These are phyloP conservation scores for Columbina picui DNA, from an alignment of 2,113 vertebrate genomes.

Conservation along the genomic window DNA sequence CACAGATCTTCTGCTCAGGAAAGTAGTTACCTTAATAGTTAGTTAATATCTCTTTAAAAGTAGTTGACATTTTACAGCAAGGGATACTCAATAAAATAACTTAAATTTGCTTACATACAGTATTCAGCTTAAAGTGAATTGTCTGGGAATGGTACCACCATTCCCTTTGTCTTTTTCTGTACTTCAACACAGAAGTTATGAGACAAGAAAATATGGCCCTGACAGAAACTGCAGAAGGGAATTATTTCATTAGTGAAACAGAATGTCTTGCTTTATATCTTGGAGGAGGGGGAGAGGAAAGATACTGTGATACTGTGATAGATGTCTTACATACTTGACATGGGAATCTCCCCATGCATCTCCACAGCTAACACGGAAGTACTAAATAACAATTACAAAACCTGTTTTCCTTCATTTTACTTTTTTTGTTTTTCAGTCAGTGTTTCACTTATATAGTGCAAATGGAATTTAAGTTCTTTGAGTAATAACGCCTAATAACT, in stretches of 20 bases:
- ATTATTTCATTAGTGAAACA: background rate
- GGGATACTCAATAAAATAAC: background rate
- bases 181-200: background rate
- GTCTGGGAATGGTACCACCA: background rate
- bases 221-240: background rate
- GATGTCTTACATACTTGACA: background rate
- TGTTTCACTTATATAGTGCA: background rate
- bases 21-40: background rate
- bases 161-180: background rate
- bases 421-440: background rate
- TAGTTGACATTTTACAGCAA: background rate
- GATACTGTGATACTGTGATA: background rate
- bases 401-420: background rate
- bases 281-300: background rate
- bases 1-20: background rate
- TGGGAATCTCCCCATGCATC: background rate
- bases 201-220: background rate
- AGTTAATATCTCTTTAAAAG: background rate
- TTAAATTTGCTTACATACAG: background rate
- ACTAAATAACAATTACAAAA: background rate
- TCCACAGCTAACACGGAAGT: background rate
- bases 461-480: background rate
- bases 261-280: background rate
- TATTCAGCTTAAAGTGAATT: background rate
- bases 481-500: background rate